A percentile compares a stretch with the other conserved stretches of the same genome.
Conservation (phyloP, 2,113 vertebrate genomes). For the Zootoca vivipara region DNA sequence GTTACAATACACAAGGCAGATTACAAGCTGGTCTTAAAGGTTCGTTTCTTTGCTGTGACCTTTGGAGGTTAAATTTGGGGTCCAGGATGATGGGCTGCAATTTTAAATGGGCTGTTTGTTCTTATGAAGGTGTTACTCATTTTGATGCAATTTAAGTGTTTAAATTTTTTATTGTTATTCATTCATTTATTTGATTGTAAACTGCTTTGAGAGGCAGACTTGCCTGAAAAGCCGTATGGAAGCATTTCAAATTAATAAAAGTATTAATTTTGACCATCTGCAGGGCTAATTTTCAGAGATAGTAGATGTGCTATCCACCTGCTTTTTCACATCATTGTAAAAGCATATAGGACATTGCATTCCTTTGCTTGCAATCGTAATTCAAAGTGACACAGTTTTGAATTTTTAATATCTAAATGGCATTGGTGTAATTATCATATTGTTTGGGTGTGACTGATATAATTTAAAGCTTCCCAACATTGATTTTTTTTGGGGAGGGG, state of each 20-base stretch:
- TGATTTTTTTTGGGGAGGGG: background rate
- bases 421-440: background rate
- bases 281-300: background rate
- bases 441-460: conserved; percentile 1
- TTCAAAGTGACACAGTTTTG: background rate
- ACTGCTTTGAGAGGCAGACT: background rate
- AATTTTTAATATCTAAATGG: conserved; percentile 16
- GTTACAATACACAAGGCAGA: too few species aligned
- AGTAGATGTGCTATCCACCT: background rate
- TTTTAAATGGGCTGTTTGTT: too few species aligned
- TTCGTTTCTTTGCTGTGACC: too few species aligned
- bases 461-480: background rate
- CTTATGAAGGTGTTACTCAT: too few species aligned
- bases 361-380: background rate
- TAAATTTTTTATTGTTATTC: background rate
- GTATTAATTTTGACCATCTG: background rate
- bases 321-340: background rate
- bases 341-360: background rate
- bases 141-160: too few species aligned
- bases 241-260: background rate
- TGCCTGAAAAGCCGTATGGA: background rate
- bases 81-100: too few species aligned
- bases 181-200: background rate
- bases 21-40: too few species aligned
- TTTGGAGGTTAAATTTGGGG: too few species aligned